Base-by-base conservation (phyloP, 2,888 invertebrate species). In the Microplitis manilae region DNA sequence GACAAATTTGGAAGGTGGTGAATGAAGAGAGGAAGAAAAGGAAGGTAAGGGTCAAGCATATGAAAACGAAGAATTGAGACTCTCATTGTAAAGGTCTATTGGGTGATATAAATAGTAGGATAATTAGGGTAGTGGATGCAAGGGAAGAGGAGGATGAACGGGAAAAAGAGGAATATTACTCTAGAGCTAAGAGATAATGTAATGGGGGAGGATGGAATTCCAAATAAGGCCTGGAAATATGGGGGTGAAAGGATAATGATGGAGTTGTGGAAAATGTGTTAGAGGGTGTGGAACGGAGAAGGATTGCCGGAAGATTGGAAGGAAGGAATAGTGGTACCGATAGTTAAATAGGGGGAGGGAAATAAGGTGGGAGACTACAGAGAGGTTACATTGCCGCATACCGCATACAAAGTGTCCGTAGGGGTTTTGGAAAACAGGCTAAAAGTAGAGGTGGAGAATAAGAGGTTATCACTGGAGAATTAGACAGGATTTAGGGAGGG, bases 121-220 rank as follows among this genome's bases (percentile, higher is more conserved):
- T 8, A 41, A 6, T 8, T 6, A 9, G 41, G 9, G 9, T 8
- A 7, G 1, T 41, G 41, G 41, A 41, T 9, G 0, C 5, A 2
- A 9, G 7, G 7, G 2, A 9, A 2, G 41, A 2, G 41, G 41
- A 41, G 2, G 7, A 2, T 41, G 9, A 9, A 9, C 1, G 41
- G 9, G 5, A 41, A 9, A 8, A 41, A 6, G 41, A 8, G 7
- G 9, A 0, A 30, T 0, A 30, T 30, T 30, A 30, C 30, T 30
- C 2, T 30, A 5, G 62, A 13, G 15, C 15, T 74, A 59, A 62
- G 64, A 20, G 68, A 61, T 1, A 74, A 69, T 39, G 65, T 38
- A 39, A 41, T 38, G 9, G 73, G 77, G n/a, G 50, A 8, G 17
- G 74, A 74, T 40, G 74, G 65, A 2, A 62, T 77, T 13, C 69